Conservation (phyloP, 1,140 invertebrate species). For the Pogonognathellus flavescens region DNA sequence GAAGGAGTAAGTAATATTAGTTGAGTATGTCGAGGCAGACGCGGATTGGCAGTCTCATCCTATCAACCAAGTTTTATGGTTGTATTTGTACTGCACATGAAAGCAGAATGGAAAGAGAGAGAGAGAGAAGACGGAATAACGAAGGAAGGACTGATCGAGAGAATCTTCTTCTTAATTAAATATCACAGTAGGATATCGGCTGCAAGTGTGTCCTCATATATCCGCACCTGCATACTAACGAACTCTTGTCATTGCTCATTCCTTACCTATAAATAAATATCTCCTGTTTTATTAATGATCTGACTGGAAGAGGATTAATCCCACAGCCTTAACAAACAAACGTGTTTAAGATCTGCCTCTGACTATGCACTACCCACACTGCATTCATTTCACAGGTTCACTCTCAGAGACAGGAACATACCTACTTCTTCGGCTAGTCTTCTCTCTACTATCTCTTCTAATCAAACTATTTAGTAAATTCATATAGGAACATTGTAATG, state of each 20-base stretch:
- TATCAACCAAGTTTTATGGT: conserved; percentile 2
- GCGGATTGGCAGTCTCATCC: conserved; percentile 41
- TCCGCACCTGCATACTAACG: conserved; percentile 65
- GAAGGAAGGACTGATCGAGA: conserved; percentile 33
- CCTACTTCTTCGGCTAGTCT: too few relatives aligned
- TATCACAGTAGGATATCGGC: conserved; percentile 65
- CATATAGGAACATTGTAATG: too few relatives aligned
- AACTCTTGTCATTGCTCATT: conserved; percentile 61
- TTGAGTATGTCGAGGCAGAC: background rate
- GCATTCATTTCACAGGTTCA: background rate
- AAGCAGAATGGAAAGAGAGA: background rate
- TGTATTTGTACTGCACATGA: background rate
- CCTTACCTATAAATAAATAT: conserved; percentile 63
- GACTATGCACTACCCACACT: background rate
- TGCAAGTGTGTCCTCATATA: conserved; percentile 64
- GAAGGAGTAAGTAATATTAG: conserved; percentile 40
- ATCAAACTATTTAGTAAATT: too few relatives aligned
- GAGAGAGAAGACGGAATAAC: background rate
- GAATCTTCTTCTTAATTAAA: conserved; percentile 66
- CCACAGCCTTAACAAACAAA: conserved; percentile 25
- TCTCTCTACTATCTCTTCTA: too few relatives aligned
- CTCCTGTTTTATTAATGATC: conserved; percentile 65
- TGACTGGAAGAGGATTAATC: conserved; percentile 60
- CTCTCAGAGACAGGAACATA: too few relatives aligned
- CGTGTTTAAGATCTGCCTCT: conserved; percentile 6